These are phyloP conservation scores for Elachura formosa DNA, from an alignment of 2,113 vertebrate genomes.

Conservation along the genomic window DNA sequence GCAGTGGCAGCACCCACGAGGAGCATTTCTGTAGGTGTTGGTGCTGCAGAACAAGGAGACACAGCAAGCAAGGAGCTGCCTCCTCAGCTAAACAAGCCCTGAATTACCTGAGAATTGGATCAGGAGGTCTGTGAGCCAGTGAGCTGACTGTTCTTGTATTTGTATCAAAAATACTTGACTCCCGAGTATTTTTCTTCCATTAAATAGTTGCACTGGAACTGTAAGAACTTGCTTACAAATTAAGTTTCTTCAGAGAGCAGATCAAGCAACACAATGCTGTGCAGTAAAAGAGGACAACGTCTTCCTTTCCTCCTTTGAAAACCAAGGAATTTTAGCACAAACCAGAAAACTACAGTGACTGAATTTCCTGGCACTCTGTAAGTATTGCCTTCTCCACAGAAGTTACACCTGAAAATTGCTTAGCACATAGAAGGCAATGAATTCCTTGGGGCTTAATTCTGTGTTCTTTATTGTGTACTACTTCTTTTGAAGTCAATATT, in stretches of 20 bases:
- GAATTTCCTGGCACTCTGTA: not conserved
- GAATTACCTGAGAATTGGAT: not conserved
- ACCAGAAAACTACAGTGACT: not conserved
- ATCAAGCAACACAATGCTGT: not conserved
- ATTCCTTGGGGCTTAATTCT: slow-evolving; percentile 31
- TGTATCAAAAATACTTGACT: too few species aligned
- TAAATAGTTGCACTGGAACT: slow-evolving; percentile 8
- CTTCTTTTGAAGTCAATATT: slow-evolving; percentile 60
- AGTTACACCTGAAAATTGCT: slow-evolving; percentile 74
- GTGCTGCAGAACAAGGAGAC: not conserved
- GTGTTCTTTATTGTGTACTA: not conserved
- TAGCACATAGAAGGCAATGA: slow-evolving; percentile 28
- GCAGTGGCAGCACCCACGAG: not conserved
- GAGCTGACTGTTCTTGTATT: too few species aligned
- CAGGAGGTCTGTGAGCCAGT: not conserved
- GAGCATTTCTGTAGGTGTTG: not conserved
- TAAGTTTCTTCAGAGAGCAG: slow-evolving; percentile 7
- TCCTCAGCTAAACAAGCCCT: not conserved
- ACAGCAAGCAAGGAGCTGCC: not conserved
- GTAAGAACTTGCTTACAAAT: not conserved
- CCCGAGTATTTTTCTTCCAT: not conserved
- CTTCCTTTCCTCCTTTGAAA: not conserved
- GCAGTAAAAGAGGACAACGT: not conserved
- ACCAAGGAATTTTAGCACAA: not conserved
- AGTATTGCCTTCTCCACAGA: slow-evolving; percentile 56